Base-by-base conservation (phyloP, 2,797 vertebrate species). In the Rhinogobio ventralis region DNA sequence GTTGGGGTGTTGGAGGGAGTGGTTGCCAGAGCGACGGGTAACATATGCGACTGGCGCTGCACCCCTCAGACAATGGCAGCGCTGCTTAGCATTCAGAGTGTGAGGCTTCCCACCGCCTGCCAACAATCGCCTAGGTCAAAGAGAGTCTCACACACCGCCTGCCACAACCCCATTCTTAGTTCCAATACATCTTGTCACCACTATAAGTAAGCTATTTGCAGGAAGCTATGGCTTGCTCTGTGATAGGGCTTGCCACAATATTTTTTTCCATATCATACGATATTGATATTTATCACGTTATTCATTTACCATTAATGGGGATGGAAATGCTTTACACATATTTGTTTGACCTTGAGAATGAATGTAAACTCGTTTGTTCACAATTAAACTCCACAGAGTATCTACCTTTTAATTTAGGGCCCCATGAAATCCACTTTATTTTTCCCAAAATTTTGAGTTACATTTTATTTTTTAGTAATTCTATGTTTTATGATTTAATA, bases 71-170 rank as follows among this genome's bases (percentile, higher is more conserved):
- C 95, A 96, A 96, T 95, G 91, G 93, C 92, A 83, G 87, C 33
- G 84, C 95, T 95, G 92, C 94, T 96, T 94, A 95, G 93, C 94
- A 95, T 96, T 95, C 94, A 92, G 90, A 92, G 91, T 84, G 88
- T 92, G 92, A 92, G 86, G 92, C 94, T 95, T 95, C 94, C 93
- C 95, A 94, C 94, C 93, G 92, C 93, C 94, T 93, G 92, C 92
- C 92, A 95, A 95, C 95, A 96, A 95, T 95, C 89, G 89, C 93
- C 92, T 92, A 93, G 94, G 94, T 95, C 94, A 94, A 72, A 82
- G n/a, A 83, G 30, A 46, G 69, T 82, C 85, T 80, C 25, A 4
- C 76, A 62, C 89, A 90, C 91, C 90, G 89, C 90, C 89, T 49
- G 90, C 89, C 82, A 6, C 79, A 78, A 49, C 19, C 53, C 23